phyloP scores from a whole-genome alignment of 2,797 vertebrate species.

The Thunnus albacares region DNA sequence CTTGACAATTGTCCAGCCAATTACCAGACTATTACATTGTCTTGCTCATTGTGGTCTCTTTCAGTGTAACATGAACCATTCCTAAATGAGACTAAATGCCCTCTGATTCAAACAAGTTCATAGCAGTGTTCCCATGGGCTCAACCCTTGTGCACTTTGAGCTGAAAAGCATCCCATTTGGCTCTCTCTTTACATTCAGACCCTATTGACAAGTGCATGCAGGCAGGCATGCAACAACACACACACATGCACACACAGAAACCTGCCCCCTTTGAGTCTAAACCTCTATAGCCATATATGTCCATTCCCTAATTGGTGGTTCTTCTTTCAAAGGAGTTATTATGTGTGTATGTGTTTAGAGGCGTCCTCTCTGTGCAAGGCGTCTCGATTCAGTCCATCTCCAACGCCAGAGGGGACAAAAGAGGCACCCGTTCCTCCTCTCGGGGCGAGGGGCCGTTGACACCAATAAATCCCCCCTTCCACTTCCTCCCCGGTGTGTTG shows the following conservation, averaged over 20 bases:
- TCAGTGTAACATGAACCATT: slow-evolving; percentile 68
- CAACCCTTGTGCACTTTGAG: slow-evolving; percentile 75
- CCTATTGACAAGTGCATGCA: slow-evolving; percentile 74
- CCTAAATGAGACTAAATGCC: slow-evolving; percentile 76
- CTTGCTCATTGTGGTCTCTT: slow-evolving; percentile 50
- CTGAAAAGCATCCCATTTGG: slow-evolving; percentile 79
- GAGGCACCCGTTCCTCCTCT: slow-evolving; percentile 82
- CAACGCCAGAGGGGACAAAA: slow-evolving; percentile 83
- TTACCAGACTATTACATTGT: slow-evolving; percentile 68
- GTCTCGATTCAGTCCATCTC: slow-evolving; percentile 82
- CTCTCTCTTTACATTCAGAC: slow-evolving; percentile 74
- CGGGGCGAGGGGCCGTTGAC: slow-evolving; percentile 81
- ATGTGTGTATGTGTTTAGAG: slow-evolving; percentile 81
- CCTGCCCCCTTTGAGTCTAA: slow-evolving; percentile 62
- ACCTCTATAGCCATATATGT: slow-evolving; percentile 73
- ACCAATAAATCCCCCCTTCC: slow-evolving; percentile 85
- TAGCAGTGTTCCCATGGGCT: slow-evolving; percentile 77
- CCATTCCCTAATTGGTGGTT: slow-evolving; percentile 84
- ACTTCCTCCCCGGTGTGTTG: slow-evolving; percentile 85
- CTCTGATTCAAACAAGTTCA: slow-evolving; percentile 73
- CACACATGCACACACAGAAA: slow-evolving; percentile 42
- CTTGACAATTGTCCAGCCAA: slow-evolving; percentile 64
- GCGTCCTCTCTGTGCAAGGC: slow-evolving; percentile 77
- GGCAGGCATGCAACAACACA: slow-evolving; percentile 53
- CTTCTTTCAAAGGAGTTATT: slow-evolving; percentile 81